phyloP scores from a whole-genome alignment of 2,888 invertebrate genomes.

The Sinotaia quadrata region DNA sequence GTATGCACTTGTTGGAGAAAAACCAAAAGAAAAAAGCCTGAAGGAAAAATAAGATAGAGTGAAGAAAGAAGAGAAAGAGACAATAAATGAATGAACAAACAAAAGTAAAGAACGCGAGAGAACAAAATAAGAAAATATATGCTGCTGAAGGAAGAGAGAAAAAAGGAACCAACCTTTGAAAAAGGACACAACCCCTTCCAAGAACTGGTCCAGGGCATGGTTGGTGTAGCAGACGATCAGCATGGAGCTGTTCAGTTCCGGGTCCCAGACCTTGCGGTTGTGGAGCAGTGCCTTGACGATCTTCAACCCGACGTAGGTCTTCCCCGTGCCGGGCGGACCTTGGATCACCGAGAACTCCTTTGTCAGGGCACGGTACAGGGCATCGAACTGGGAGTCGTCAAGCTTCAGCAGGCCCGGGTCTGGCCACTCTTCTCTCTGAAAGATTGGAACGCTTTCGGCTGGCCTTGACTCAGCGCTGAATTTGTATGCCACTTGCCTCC shows the following conservation, averaged over 20 bases:
- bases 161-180: conserved; percentile 3
- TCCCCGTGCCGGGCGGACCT: conserved; percentile 89
- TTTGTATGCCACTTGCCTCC: conserved; percentile 19
- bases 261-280: conserved; percentile 74
- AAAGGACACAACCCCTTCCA: conserved; percentile 55
- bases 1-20: too few species aligned
- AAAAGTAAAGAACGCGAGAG: neutral
- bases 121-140: too few species aligned
- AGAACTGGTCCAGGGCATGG: conserved; percentile 66
- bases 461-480: conserved; percentile 26
- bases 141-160: neutral
- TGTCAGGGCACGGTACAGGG: conserved; percentile 60
- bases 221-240: conserved; percentile 65
- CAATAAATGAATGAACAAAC: too few species aligned
- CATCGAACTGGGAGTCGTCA: conserved; percentile 62
- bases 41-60: too few species aligned
- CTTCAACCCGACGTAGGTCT: conserved; percentile 85
- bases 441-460: conserved; percentile 24
- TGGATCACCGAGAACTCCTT: conserved; percentile 67
- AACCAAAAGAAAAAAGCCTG: too few species aligned
- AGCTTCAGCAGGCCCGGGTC: conserved; percentile 46
- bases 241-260: conserved; percentile 32
- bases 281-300: conserved; percentile 79
- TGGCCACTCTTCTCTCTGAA: conserved; percentile 46
- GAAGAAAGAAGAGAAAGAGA: too few species aligned